phyloP scores from a whole-genome alignment of 2,113 vertebrate species.

The Osmerus mordax region DNA sequence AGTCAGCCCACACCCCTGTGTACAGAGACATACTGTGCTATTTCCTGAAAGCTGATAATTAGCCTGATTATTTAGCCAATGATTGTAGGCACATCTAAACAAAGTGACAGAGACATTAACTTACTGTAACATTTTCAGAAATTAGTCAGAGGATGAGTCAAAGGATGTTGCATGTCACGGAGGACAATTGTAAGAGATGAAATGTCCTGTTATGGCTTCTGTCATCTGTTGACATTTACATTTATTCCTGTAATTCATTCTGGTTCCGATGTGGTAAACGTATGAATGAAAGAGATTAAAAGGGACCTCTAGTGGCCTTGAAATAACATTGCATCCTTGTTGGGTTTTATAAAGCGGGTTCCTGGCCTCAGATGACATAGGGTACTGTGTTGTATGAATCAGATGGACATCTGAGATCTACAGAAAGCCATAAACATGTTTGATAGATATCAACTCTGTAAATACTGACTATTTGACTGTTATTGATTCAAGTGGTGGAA shows the following conservation, averaged over 20 bases:
- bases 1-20: slow-evolving; percentile 7
- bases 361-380: neutral
- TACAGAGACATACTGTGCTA: slow-evolving; percentile 46
- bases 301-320: slow-evolving; percentile 60
- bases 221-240: neutral
- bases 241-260: neutral
- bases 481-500: neutral
- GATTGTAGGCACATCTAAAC: slow-evolving; percentile 21
- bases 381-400: neutral
- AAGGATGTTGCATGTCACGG: neutral
- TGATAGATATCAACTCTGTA: neutral
- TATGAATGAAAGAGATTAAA: slow-evolving; percentile 22
- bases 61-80: slow-evolving; percentile 41
- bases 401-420: too few species aligned
- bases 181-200: neutral
- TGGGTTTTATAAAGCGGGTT: neutral
- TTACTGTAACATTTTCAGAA: slow-evolving; percentile 20
- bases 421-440: neutral
- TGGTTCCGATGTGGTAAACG: neutral
- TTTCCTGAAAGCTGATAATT: slow-evolving; percentile 48
- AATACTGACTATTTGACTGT: neutral
- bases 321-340: slow-evolving; percentile 9
- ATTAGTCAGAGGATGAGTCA: neutral
- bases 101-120: slow-evolving; percentile 18
- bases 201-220: neutral